Base-by-base conservation (phyloP, 2,888 invertebrate species). In the Halictus quadricinctus region DNA sequence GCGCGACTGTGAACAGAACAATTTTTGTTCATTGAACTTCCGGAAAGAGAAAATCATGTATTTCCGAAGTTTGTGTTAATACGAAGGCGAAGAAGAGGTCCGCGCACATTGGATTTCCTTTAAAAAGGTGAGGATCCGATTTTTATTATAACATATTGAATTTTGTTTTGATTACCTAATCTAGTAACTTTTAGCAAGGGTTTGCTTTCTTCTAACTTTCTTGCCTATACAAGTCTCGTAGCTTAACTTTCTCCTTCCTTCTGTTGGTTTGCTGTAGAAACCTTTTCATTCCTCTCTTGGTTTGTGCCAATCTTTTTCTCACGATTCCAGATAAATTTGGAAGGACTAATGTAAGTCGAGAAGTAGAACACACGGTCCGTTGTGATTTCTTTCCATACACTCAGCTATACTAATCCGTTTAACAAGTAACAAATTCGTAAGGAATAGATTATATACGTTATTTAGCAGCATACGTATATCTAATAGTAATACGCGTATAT, bases 111-210 rank as follows among this genome's bases (percentile, higher is more conserved):
- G 83, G 85, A 86, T 74, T 72, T 46, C 58, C 69, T 58, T 74
- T 72, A 13, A 75, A 86, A 90, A 58, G 89, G 89, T 90, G 89
- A 90, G 89, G 75, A 79, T 84, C 13, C n/a, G 64, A 29, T 76
- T 87, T 82, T 66, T 64, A 43, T 58, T 87, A 25, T 79, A 41
- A 72, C 25, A 43, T 80, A 76, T 25, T 79, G 75, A 12, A 41
- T 84, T 81, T 83, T 73, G 76, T 77, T 84, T 85, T 41, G 66
- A 78, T 84, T n/a, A 85, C n/a, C 54, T 87, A 72, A 87, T 29
- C 82, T 70, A 81, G 81, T 86, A 50, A 83, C 74, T 69, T 76
- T 84, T 86, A 85, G 79, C 78, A 87, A 86, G 79, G 88, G 70
- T 86, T 88, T 79, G 89, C 88, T 88, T 89, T 81, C 54, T 58